Evolutionary conservation across 2,797 vertebrate genomes (phyloP), one percentile per base, ranked within the genome.

Genomic region (Micropoecilia bifurca): DNA sequence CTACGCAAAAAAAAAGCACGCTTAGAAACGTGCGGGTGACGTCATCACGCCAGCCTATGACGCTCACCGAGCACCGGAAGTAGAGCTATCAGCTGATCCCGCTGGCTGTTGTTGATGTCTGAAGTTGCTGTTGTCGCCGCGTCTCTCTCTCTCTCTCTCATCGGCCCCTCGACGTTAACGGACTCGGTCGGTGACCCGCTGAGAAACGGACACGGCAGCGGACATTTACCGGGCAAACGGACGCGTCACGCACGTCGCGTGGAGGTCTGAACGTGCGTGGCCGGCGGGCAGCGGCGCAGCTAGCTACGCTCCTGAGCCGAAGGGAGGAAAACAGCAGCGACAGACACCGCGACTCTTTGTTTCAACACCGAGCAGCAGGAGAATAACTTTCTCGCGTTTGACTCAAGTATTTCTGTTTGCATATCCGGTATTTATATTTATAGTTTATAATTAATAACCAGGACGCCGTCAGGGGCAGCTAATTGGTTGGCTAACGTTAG

Each of bases 81-180:
- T 93, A 41, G 90, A 91, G 82, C 75, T 47, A 95, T 95, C 96
- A 96, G 96, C 96, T 96, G 96, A 96, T 95, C 72, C 81, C 14
- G 84, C 85, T 93, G 91, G 87, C 93, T 95, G 94, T 93, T 94
- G 92, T 95, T 95, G 93, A 93, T 95, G 89, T 86, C 87, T 55
- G 94, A 95, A 96, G 93, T 96, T 94, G 91, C 90, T 71, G 93
- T 92, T 88, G 82, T 82, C 82, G 84, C 88, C 66, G 90, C 89
- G 92, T 89, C 88, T 82, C 90, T 55, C 87, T 55, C 87, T 80
- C 85, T n/a, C 33, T 33, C 3, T 33, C 33, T 33, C 33, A 76
- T 91, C 86, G 53, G 57, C 77, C 77, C 81, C 75, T 68, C 74
- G 88, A 90, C 83, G 76, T 75, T 69, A 43, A 14, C 77, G 79